A percentile compares a stretch with the other conserved stretches of the same genome.
Conservation (phyloP, 2,888 invertebrate species). For the Eristalinus sepulchralis region DNA sequence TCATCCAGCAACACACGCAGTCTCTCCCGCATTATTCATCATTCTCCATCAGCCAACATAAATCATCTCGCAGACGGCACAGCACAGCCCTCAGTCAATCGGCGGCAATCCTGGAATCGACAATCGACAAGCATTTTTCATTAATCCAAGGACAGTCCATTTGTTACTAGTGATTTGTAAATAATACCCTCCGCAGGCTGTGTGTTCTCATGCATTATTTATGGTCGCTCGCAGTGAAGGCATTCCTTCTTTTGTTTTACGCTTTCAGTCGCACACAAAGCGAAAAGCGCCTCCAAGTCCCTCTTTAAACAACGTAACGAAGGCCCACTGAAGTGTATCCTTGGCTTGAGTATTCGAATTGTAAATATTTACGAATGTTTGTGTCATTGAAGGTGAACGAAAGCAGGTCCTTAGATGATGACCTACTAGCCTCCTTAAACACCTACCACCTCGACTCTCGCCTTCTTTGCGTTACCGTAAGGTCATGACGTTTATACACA, state of each 20-base stretch:
- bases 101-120: slow-evolving; percentile 7
- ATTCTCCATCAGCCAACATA: background rate
- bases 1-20: too few relatives aligned
- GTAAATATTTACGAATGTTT: slow-evolving; percentile 50
- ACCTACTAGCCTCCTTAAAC: background rate
- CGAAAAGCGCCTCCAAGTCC: background rate
- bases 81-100: background rate
- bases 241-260: slow-evolving; percentile 5
- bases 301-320: background rate
- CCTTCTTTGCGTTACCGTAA: background rate
- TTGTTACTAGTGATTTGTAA: slow-evolving; percentile 40
- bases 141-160: slow-evolving; percentile 28
- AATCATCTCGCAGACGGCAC: background rate
- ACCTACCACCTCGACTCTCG: background rate
- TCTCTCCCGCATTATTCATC: too few relatives aligned
- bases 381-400: slow-evolving; percentile 16
- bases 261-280: background rate
- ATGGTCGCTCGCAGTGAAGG: background rate
- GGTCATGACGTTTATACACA: slow-evolving; percentile 31
- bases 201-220: background rate
- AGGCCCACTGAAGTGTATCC: slow-evolving; percentile 1
- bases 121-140: slow-evolving; percentile 36
- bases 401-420: slow-evolving; percentile 7
- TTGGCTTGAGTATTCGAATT: slow-evolving; percentile 47
- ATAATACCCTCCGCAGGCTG: slow-evolving; percentile 9